A percentile compares a stretch with the other conserved stretches of the same genome.
Conservation (phyloP, 2,113 vertebrate species). For the Pelobates fuscus region DNA sequence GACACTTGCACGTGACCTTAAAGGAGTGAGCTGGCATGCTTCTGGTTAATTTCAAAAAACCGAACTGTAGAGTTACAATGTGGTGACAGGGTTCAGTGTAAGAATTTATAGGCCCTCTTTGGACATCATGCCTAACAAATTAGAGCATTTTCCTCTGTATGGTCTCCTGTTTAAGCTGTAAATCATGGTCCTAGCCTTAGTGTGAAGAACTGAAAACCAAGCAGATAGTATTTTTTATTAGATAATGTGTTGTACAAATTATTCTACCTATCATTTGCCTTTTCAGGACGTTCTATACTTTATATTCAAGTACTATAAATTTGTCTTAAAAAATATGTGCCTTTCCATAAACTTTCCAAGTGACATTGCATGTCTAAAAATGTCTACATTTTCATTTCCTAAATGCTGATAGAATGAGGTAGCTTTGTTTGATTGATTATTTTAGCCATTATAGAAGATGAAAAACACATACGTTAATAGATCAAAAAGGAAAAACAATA, state of each 20-base stretch:
- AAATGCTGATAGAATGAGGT: not conserved
- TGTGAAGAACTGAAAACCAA: constrained; percentile 26
- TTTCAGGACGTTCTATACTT: not conserved
- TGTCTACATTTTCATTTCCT: not conserved
- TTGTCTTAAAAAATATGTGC: not conserved
- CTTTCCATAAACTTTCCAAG: no score
- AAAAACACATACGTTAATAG: no score
- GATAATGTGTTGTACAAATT: constrained; percentile 9
- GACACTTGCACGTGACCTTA: constrained; percentile 29
- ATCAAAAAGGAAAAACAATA: no score
- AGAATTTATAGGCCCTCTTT: constrained; percentile 70
- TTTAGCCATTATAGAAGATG: no score
- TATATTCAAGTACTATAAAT: not conserved
- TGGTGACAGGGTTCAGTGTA: constrained; percentile 72
- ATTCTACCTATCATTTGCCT: not conserved
- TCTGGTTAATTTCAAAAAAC: constrained; percentile 73
- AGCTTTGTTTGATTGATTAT: not conserved
- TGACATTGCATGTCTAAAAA: no score
- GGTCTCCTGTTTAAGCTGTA: constrained; percentile 63
- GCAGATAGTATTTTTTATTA: constrained; percentile 1
- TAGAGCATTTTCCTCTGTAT: constrained; percentile 71
- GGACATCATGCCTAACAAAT: constrained; percentile 67
- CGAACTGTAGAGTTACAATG: constrained; percentile 64
- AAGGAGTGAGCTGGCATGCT: constrained; percentile 42
- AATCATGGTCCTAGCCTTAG: constrained; percentile 54